phyloP scores from a whole-genome alignment of 2,888 invertebrate species.

The Lithophane socia region DNA sequence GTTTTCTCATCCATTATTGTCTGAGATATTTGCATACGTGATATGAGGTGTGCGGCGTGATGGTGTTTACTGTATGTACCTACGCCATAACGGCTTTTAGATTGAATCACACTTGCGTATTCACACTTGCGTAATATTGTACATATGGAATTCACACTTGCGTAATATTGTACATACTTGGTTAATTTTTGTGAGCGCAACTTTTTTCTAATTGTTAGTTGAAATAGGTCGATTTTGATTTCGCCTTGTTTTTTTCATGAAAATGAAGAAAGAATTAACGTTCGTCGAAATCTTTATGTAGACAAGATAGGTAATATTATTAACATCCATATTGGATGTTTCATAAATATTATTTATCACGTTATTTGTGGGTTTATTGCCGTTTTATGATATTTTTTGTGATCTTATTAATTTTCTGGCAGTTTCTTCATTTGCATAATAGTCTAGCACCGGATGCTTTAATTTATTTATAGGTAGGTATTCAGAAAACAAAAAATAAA shows the following conservation, averaged over 20 bases:
- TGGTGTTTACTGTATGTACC: conserved; percentile 22
- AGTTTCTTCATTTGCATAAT: conserved; percentile 72
- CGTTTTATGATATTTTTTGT: conserved; percentile 27
- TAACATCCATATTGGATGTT: background rate
- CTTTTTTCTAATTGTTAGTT: background rate
- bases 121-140: background rate
- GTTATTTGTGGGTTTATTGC: conserved; percentile 30
- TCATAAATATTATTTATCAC: conserved; percentile 8
- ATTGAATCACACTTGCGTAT: conserved; percentile 28
- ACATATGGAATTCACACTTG: background rate
- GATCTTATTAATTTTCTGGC: conserved; percentile 60
- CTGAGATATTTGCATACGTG: conserved; percentile 76
- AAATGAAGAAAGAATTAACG: background rate
- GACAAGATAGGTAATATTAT: background rate
- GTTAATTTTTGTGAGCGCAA: too few species aligned
- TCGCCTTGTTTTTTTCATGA: background rate
- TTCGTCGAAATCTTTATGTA: background rate
- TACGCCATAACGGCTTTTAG: conserved; percentile 26
- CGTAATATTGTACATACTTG: background rate
- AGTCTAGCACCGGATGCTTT: conserved; percentile 13
- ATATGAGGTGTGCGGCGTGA: conserved; percentile 58
- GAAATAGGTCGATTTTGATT: background rate
- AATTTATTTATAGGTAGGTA: background rate
- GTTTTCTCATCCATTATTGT: conserved; percentile 76
- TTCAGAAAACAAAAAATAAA: background rate